A percentile compares a stretch with the other conserved stretches of the same genome.
Conservation (phyloP, 2,888 invertebrate genomes). For the Tetragnatha montana region DNA sequence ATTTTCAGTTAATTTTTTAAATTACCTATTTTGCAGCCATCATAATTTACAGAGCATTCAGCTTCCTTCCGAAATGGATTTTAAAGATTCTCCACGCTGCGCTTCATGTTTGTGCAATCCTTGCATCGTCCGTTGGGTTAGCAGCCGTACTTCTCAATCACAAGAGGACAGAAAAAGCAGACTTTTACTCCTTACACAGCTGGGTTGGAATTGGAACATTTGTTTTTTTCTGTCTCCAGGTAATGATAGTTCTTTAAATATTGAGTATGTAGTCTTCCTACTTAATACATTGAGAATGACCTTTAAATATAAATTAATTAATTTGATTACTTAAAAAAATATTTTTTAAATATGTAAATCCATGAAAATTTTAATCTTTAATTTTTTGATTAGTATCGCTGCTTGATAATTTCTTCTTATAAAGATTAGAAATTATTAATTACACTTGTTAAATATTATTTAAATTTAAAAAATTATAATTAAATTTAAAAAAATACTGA, state of each 20-base stretch:
- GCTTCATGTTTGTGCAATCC: conserved; percentile 82
- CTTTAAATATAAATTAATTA: too few species aligned
- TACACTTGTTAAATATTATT: too few species aligned
- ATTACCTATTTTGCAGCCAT: conserved; percentile 80
- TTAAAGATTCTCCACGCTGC: conserved; percentile 86
- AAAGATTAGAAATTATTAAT: too few species aligned
- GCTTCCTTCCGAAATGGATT: conserved; percentile 83
- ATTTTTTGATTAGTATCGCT: too few species aligned
- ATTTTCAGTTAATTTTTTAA: too few species aligned
- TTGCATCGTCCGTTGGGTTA: conserved; percentile 83
- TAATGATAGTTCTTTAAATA: conserved; percentile 74
- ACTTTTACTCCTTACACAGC: conserved; percentile 86
- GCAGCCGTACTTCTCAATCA: conserved; percentile 88
- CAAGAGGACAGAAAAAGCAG: conserved; percentile 80
- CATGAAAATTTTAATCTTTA: too few species aligned
- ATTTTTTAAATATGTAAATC: too few species aligned
- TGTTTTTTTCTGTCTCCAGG: conserved; percentile 84
- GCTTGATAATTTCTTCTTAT: too few species aligned
- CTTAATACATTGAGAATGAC: too few species aligned
- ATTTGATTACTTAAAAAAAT: not conserved
- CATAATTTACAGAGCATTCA: conserved; percentile 86
- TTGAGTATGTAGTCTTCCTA: too few species aligned
- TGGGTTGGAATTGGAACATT: conserved; percentile 88
- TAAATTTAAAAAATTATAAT: too few species aligned
- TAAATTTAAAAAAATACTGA: too few species aligned